Conservation (phyloP, 2,797 vertebrate genomes). For the Fringilla coelebs region DNA sequence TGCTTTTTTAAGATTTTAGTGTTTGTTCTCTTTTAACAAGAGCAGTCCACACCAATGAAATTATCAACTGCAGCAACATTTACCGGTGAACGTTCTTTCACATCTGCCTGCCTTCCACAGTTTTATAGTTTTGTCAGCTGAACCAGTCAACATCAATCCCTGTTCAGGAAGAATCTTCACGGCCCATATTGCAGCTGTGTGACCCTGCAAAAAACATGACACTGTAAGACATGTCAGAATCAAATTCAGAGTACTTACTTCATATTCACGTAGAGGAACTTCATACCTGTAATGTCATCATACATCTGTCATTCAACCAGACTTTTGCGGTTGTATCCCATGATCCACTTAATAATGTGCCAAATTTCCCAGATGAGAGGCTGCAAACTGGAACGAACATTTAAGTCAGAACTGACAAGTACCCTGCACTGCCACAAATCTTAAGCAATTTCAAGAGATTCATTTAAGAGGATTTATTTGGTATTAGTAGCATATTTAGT, state of each 20-base stretch:
- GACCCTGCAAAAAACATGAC: slow-evolving; percentile 78
- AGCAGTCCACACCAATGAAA: background rate
- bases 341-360: slow-evolving; percentile 94
- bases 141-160: slow-evolving; percentile 95
- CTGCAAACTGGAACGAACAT: slow-evolving; percentile 84
- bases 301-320: slow-evolving; percentile 96
- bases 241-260: background rate
- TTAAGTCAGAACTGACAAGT: background rate
- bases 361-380: slow-evolving; percentile 95
- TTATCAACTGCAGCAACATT: background rate
- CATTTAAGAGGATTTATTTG: background rate
- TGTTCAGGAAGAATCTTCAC: slow-evolving; percentile 94
- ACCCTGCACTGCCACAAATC: background rate
- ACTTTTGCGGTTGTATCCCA: slow-evolving; percentile 98
- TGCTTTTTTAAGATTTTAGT: fast-evolving
- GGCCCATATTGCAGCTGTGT: slow-evolving; percentile 94
- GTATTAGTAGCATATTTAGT: background rate
- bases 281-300: slow-evolving; percentile 97
- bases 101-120: slow-evolving; percentile 96
- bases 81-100: slow-evolving; percentile 89
- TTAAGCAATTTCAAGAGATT: background rate
- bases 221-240: background rate
- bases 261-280: background rate
- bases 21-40: background rate
- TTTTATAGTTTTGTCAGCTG: slow-evolving; percentile 95